Conservation (phyloP, 2,888 invertebrate species). For the Malthinus flaveolus region DNA sequence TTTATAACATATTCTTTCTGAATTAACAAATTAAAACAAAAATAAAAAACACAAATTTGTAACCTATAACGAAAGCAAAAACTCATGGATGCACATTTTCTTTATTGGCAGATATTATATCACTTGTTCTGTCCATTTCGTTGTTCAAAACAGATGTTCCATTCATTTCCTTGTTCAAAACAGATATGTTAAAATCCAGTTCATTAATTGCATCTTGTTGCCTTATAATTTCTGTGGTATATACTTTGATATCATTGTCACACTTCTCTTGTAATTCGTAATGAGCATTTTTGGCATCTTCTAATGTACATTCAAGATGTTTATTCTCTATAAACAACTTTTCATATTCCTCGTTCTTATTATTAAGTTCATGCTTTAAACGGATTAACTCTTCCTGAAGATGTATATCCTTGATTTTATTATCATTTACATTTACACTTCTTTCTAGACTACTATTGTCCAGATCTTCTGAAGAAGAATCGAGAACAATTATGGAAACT, state of each 20-base stretch:
- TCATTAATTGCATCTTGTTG: neutral
- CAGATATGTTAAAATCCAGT: neutral
- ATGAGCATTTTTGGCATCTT: constrained; percentile 9
- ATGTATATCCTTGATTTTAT: neutral
- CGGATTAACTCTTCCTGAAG: neutral
- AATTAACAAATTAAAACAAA: no score
- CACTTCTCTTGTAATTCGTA: neutral
- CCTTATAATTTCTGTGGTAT: neutral
- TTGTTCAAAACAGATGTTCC: neutral
- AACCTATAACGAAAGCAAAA: neutral
- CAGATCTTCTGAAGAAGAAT: neutral
- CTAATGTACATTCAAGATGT: neutral
- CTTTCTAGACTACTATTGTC: neutral
- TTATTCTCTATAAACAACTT: constrained; percentile 2
- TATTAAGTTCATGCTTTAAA: neutral
- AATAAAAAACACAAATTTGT: no score
- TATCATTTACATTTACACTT: neutral
- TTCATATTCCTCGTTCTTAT: neutral
- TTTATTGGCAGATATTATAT: neutral
- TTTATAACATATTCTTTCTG: no score
- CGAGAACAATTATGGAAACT: constrained; percentile 2
- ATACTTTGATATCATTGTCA: neutral
- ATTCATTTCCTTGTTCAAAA: neutral
- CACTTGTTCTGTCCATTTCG: neutral
- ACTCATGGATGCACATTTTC: neutral